These are phyloP conservation scores for Pantherophis guttatus DNA, from an alignment of 2,113 vertebrate species.

Conservation along the genomic window DNA sequence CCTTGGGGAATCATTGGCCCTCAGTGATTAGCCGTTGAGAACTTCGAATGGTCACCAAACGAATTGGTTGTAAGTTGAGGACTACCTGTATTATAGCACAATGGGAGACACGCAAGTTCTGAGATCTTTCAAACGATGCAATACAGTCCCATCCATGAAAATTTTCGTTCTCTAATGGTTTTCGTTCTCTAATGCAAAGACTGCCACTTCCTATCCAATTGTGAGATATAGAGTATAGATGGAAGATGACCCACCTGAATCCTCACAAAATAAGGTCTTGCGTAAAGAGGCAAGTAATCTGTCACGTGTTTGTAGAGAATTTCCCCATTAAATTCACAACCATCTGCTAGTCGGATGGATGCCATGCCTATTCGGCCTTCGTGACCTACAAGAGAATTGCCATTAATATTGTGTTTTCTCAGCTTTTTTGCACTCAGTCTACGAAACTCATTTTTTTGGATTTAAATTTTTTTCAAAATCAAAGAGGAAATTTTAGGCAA, in stretches of 20 bases:
- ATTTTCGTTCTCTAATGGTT: neutral
- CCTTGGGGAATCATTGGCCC: neutral
- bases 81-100: neutral
- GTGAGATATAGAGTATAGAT: neutral
- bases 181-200: neutral
- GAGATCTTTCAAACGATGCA: neutral
- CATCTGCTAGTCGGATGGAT: conserved; percentile 73
- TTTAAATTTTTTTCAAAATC: neutral
- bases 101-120: neutral
- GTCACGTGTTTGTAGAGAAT: conserved; percentile 70
- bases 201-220: neutral
- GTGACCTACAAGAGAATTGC: conserved; percentile 68
- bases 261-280: conserved; percentile 81
- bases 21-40: neutral
- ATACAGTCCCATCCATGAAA: neutral
- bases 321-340: conserved; percentile 72
- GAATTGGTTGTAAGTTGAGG: neutral
- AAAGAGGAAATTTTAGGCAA: neutral
- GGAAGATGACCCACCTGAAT: conserved; percentile 73
- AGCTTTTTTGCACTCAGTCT: neutral
- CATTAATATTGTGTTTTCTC: neutral
- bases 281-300: conserved; percentile 77
- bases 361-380: conserved; percentile 90
- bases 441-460: neutral
- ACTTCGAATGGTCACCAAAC: neutral